phyloP scores from a whole-genome alignment of 2,113 vertebrate species.

The Elachura formosa region DNA sequence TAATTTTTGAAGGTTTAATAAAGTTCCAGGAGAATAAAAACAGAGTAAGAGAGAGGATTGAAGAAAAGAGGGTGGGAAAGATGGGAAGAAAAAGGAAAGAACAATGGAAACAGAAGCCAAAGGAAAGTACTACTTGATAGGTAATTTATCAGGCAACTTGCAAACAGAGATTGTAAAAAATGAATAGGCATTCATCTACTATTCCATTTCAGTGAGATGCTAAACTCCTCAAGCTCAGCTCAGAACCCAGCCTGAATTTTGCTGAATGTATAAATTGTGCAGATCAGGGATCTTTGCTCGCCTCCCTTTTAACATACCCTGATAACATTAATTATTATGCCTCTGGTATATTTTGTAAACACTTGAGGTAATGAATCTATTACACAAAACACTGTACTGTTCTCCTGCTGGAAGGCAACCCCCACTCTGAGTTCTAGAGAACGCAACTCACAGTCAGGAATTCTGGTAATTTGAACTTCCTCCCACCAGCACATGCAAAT shows the following conservation, averaged over 20 bases:
- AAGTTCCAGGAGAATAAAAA: neutral
- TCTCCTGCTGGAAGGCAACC: neutral
- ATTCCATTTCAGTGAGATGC: neutral
- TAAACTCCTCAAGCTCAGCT: neutral
- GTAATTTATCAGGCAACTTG: neutral
- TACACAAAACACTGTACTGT: neutral
- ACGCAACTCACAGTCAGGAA: neutral
- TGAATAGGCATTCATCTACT: neutral
- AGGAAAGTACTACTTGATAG: neutral
- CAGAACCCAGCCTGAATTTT: neutral
- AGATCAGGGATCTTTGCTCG: neutral
- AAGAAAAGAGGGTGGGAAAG: neutral
- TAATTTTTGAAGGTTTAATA: neutral
- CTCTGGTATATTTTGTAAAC: neutral
- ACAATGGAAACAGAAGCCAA: neutral
- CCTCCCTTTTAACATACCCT: neutral
- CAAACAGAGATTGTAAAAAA: neutral
- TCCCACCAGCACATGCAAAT: constrained; percentile 2
- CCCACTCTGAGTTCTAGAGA: neutral
- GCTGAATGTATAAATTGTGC: neutral
- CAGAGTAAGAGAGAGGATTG: neutral
- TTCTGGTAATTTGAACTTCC: neutral
- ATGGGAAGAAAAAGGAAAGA: neutral
- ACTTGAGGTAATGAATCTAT: neutral
- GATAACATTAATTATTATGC: neutral